These are phyloP conservation scores for Myotis yumanensis DNA, from an alignment of 2,113 vertebrate genomes.

Conservation along the genomic window DNA sequence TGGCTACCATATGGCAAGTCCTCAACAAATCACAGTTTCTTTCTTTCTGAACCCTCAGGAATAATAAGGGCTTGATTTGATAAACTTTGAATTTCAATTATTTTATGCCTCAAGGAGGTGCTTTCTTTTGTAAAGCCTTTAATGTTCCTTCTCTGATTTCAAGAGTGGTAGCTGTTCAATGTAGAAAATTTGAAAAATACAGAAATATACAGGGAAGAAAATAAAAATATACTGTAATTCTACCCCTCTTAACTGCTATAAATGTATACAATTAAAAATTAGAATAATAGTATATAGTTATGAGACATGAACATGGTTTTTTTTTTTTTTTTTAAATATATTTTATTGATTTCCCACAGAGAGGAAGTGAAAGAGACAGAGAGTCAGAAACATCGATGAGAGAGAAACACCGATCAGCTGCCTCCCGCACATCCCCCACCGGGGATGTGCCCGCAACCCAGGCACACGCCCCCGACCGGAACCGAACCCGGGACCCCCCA, in stretches of 20 bases:
- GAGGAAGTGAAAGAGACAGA: too few relatives aligned
- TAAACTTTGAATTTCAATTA: neutral
- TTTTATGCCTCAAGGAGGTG: neutral
- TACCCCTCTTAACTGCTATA: neutral
- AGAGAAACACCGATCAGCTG: too few relatives aligned
- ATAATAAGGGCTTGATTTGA: neutral
- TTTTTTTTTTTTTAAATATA: too few relatives aligned
- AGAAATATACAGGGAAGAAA: neutral
- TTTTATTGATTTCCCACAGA: too few relatives aligned
- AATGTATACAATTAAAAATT: neutral
- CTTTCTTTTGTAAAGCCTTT: neutral
- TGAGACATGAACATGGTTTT: neutral
- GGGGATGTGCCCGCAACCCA: too few relatives aligned
- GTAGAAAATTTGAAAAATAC: neutral
- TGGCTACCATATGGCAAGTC: neutral
- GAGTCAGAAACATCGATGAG: too few relatives aligned
- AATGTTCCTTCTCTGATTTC: neutral
- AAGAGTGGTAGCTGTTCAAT: neutral
- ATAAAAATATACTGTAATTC: slow-evolving; percentile 26
- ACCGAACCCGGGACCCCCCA: too few relatives aligned
- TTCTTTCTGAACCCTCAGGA: neutral
- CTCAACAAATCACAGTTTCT: neutral
- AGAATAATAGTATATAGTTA: neutral
- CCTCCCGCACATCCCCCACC: too few relatives aligned
- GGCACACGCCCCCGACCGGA: too few relatives aligned